A percentile compares a stretch with the other conserved stretches of the same genome.
phyloP scores from a whole-genome alignment of 2,888 invertebrate genomes.

The Agonopterix heracliana region DNA sequence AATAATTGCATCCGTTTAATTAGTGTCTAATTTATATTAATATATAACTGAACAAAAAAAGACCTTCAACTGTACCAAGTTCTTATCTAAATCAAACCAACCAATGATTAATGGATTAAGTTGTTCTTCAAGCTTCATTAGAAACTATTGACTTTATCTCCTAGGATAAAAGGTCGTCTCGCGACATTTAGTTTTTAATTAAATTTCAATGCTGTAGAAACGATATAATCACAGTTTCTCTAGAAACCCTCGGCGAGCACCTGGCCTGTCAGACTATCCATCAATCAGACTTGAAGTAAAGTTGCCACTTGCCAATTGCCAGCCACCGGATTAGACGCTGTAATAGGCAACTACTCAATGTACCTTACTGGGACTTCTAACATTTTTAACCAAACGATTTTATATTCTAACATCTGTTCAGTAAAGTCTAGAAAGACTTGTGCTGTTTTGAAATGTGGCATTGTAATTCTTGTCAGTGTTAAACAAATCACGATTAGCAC shows the following conservation, averaged over 20 bases:
- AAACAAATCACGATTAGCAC: constrained; percentile 54
- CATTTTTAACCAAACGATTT: constrained; percentile 18
- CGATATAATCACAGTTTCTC: constrained; percentile 34
- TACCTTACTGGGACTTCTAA: constrained; percentile 28
- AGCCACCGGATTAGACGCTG: constrained; percentile 38
- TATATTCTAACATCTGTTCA: constrained; percentile 25
- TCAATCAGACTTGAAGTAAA: constrained; percentile 53
- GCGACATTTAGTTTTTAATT: neutral
- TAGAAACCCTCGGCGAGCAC: constrained; percentile 43
- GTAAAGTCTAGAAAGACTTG: constrained; percentile 22
- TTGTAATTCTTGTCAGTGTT: constrained; percentile 31
- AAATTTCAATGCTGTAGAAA: neutral
- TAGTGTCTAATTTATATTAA: no score
- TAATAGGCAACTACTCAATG: constrained; percentile 37
- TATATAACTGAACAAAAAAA: neutral
- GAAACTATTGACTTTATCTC: neutral
- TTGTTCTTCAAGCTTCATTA: constrained; percentile 2
- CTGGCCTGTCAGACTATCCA: constrained; percentile 55
- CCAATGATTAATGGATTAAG: constrained; percentile 13
- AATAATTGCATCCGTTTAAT: no score
- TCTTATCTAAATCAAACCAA: constrained; percentile 14
- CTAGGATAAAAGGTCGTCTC: neutral
- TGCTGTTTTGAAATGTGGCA: constrained; percentile 28
- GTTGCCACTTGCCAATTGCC: constrained; percentile 46
- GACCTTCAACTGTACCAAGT: constrained; percentile 2